Conservation (phyloP, 2,888 invertebrate genomes). For the Tridacna crocea region DNA sequence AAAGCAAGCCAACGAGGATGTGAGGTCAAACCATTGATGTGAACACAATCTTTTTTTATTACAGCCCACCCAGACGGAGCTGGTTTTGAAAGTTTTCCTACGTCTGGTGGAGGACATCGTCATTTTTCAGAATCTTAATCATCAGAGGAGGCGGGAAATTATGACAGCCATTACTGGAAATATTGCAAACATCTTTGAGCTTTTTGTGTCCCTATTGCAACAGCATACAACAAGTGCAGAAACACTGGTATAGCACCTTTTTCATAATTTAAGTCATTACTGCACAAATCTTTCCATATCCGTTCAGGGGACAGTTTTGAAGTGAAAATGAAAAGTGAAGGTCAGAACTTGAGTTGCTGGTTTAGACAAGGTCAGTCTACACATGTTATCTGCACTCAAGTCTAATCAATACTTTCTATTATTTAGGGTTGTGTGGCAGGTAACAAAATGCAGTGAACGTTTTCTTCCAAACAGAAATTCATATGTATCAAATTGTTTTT, state of each 20-base stretch:
- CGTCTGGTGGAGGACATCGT: slow-evolving; percentile 97
- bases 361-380: not conserved
- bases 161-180: slow-evolving; percentile 93
- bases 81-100: slow-evolving; percentile 94
- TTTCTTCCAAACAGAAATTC: no score
- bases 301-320: no score
- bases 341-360: not conserved
- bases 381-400: no score
- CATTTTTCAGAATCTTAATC: slow-evolving; percentile 91
- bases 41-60: slow-evolving; percentile 3
- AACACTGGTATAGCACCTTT: slow-evolving; percentile 24
- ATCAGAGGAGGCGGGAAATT: slow-evolving; percentile 95
- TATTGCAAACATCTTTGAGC: slow-evolving; percentile 93
- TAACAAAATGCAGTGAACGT: no score
- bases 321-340: no score
- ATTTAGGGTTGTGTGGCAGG: no score
- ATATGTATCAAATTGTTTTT: no score
- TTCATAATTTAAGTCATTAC: not conserved
- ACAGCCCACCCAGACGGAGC: slow-evolving; percentile 90
- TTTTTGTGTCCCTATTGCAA: slow-evolving; percentile 75
- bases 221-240: slow-evolving; percentile 51
- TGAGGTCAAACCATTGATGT: no score
- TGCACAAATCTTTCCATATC: no score
- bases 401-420: no score
- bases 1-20: no score